phyloP scores from a whole-genome alignment of 2,113 vertebrate genomes.

The Ammodytes marinus region DNA sequence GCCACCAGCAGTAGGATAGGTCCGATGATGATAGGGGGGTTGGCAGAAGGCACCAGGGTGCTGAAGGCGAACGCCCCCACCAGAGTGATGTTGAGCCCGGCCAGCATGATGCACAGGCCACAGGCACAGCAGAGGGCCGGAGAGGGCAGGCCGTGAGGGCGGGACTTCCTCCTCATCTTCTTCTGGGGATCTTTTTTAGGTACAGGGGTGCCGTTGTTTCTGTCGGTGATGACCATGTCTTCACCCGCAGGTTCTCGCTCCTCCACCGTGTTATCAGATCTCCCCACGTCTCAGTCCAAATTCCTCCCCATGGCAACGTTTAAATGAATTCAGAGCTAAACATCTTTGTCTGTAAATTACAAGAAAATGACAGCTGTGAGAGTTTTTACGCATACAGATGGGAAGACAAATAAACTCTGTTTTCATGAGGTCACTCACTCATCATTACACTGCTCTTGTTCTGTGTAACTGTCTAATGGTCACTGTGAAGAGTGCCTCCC shows the following conservation, averaged over 20 bases:
- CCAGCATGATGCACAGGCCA: conserved; percentile 98
- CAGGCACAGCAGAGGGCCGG: conserved; percentile 96
- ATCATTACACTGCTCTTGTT: conserved; percentile 5
- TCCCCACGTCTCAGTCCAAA: conserved; percentile 32
- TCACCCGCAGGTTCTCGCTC: conserved; percentile 35
- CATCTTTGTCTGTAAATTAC: conserved; percentile 53
- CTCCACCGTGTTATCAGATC: conserved; percentile 24
- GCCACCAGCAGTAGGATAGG: conserved; percentile 92
- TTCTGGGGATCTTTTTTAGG: conserved; percentile 88
- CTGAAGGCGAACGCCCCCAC: conserved; percentile 95
- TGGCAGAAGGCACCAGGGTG: conserved; percentile 90
- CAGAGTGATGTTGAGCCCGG: conserved; percentile 97
- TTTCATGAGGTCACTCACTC: not conserved
- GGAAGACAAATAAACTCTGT: conserved; percentile 4
- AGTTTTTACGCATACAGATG: conserved; percentile 8
- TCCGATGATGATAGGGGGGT: conserved; percentile 93
- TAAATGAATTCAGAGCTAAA: conserved; percentile 41
- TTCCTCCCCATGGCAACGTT: conserved; percentile 43
- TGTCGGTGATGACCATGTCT: conserved; percentile 86
- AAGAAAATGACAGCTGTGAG: conserved; percentile 10
- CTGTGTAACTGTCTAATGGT: conserved; percentile 1
- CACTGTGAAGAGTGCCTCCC: conserved; percentile 11
- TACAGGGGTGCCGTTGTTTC: conserved; percentile 81
- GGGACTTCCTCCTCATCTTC: conserved; percentile 71
- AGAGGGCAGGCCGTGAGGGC: conserved; percentile 89